These are phyloP conservation scores for Aphelinus atriplicis DNA, from an alignment of 1,140 invertebrate genomes.

Conservation along the genomic window DNA sequence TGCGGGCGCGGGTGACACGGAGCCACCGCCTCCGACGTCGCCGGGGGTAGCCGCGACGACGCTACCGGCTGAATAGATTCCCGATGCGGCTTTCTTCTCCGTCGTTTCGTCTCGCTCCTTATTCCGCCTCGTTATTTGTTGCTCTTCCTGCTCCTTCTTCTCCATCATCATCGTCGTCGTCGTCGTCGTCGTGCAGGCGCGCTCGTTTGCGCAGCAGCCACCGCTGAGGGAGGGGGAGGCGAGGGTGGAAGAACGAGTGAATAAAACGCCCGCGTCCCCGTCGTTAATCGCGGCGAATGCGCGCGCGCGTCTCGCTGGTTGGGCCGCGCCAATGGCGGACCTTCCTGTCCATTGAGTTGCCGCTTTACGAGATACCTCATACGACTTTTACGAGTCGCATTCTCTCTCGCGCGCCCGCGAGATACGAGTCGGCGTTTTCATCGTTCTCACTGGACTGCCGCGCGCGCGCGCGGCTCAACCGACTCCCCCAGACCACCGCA, in stretches of 20 bases:
- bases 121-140: conserved; percentile 33
- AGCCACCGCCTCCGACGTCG: neutral
- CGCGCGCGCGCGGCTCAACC: too few relatives aligned
- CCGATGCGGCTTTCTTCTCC: conserved; percentile 26
- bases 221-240: neutral
- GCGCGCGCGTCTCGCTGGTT: neutral
- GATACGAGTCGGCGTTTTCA: conserved; percentile 41
- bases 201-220: neutral
- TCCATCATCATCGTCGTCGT: conserved; percentile 21
- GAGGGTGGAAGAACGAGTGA: conserved; percentile 34
- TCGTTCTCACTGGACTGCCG: conserved; percentile 35
- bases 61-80: conserved; percentile 24
- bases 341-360: conserved; percentile 43
- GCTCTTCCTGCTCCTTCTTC: conserved; percentile 28
- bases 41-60: neutral
- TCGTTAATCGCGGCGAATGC: conserved; percentile 40
- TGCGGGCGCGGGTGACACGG: neutral
- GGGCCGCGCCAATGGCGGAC: conserved; percentile 19
- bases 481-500: too few relatives aligned
- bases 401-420: conserved; percentile 35
- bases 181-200: neutral
- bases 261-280: conserved; percentile 36
- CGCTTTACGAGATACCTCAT: conserved; percentile 43
- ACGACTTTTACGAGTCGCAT: conserved; percentile 45
- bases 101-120: conserved; percentile 14